phyloP scores from a whole-genome alignment of 2,113 vertebrate genomes.

The Scophthalmus maximus region DNA sequence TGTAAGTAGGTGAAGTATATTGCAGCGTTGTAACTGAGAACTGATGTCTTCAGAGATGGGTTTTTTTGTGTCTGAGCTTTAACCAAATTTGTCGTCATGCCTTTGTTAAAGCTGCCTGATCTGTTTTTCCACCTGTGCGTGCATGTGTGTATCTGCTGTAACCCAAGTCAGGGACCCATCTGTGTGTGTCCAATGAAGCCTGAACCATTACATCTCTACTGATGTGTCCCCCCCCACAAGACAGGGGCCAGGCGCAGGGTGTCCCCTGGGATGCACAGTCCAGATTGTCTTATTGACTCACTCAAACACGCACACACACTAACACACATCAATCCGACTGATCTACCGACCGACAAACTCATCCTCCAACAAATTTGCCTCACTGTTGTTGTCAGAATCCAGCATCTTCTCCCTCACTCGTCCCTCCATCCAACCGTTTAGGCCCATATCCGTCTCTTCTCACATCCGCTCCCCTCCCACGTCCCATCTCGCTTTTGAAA shows the following conservation, averaged over 20 bases:
- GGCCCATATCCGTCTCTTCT: constrained; percentile 24
- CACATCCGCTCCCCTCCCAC: neutral
- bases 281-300: constrained; percentile 14
- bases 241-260: constrained; percentile 27
- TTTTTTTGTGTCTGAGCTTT: no score
- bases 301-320: neutral
- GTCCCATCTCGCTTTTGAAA: constrained; percentile 7
- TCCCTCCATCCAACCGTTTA: constrained; percentile 15
- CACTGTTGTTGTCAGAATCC: constrained; percentile 15
- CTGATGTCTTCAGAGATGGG: no score
- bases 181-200: constrained; percentile 66
- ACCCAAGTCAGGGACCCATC: constrained; percentile 58
- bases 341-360: constrained; percentile 21
- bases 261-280: constrained; percentile 43
- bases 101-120: constrained; percentile 5
- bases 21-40: neutral
- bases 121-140: constrained; percentile 35
- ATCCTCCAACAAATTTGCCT: constrained; percentile 6
- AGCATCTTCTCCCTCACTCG: constrained; percentile 13
- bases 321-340: neutral
- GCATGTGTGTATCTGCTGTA: constrained; percentile 24
- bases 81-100: neutral
- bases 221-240: constrained; percentile 40
- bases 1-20: neutral
- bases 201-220: constrained; percentile 66